These are phyloP conservation scores for Stichodactyla helianthus DNA, from an alignment of 64 coral and sea anemone species.

Conservation along the genomic window DNA sequence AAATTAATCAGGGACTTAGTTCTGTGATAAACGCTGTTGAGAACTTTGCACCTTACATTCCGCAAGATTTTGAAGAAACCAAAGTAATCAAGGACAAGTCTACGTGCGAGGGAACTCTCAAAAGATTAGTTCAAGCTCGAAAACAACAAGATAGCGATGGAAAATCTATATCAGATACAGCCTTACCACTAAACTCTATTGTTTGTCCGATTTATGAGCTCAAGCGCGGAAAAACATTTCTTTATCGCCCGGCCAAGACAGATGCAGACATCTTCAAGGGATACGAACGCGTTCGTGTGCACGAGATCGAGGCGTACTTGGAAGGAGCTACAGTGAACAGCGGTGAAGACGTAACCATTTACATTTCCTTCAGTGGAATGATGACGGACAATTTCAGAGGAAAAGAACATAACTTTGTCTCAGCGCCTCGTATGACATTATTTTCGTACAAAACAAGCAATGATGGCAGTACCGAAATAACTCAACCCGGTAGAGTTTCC, in stretches of 20 bases:
- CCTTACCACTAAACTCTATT: conserved; percentile 17
- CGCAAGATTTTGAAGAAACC: conserved; percentile 55
- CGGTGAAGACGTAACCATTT: not conserved
- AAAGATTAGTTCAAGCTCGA: not conserved
- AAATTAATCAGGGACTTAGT: conserved; percentile 56
- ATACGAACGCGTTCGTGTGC: conserved; percentile 48
- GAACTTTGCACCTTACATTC: conserved; percentile 59
- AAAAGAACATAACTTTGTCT: conserved; percentile 22
- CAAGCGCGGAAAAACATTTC: conserved; percentile 24
- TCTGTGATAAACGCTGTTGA: conserved; percentile 53
- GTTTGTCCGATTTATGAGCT: conserved; percentile 45
- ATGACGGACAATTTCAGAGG: conserved; percentile 50
- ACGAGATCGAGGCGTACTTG: conserved; percentile 38
- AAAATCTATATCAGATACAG: not conserved
- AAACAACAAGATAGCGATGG: not conserved
- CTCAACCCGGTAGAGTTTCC: conserved; percentile 36
- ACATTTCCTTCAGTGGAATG: conserved; percentile 44
- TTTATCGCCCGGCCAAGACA: conserved; percentile 5
- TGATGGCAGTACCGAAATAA: conserved; percentile 6
- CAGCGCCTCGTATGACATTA: conserved; percentile 25
- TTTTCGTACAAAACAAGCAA: conserved; percentile 33
- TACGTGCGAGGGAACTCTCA: not conserved
- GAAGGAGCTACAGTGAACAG: conserved; percentile 5
- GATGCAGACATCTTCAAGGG: conserved; percentile 25
- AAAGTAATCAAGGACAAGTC: not conserved